Percentiles rank a stretch among this genome's conserved stretches.
These are phyloP conservation scores for Syrista parreyssii DNA, from an alignment of 2,888 invertebrate genomes.

Conservation along the genomic window DNA sequence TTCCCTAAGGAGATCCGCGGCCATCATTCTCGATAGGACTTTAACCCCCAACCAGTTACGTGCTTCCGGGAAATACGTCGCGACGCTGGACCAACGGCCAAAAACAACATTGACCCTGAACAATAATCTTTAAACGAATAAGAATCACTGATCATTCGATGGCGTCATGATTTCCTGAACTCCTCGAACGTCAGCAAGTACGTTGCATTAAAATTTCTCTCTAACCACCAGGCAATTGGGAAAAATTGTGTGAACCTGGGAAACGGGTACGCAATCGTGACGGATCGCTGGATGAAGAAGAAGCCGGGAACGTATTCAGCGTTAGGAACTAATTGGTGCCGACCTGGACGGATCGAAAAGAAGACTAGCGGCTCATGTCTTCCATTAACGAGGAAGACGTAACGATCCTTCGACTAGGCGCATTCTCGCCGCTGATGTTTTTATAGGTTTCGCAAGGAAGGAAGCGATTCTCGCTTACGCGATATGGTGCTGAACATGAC, in stretches of 20 bases:
- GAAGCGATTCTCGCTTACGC: slow-evolving; percentile 38
- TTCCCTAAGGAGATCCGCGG: neutral
- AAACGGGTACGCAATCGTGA: neutral
- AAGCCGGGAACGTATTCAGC: slow-evolving; percentile 28
- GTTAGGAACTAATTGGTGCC: slow-evolving; percentile 49
- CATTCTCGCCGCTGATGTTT: slow-evolving; percentile 40
- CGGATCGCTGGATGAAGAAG: slow-evolving; percentile 26
- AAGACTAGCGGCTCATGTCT: slow-evolving; percentile 35
- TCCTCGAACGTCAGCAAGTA: neutral
- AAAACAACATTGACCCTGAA: neutral
- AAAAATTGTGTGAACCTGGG: neutral
- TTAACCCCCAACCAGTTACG: neutral
- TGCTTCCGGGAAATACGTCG: neutral
- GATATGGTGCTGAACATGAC: slow-evolving; percentile 40
- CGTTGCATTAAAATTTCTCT: neutral
- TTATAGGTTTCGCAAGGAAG: slow-evolving; percentile 44
- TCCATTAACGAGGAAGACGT: slow-evolving; percentile 48
- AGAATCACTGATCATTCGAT: neutral
- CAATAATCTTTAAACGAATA: neutral
- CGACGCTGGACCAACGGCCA: neutral
- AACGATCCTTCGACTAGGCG: slow-evolving; percentile 40
- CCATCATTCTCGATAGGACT: neutral
- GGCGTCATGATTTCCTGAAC: neutral
- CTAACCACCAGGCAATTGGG: neutral
- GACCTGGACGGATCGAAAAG: slow-evolving; percentile 45